Conservation (phyloP, 23 tunicate genomes). For the Diplosoma virens region DNA sequence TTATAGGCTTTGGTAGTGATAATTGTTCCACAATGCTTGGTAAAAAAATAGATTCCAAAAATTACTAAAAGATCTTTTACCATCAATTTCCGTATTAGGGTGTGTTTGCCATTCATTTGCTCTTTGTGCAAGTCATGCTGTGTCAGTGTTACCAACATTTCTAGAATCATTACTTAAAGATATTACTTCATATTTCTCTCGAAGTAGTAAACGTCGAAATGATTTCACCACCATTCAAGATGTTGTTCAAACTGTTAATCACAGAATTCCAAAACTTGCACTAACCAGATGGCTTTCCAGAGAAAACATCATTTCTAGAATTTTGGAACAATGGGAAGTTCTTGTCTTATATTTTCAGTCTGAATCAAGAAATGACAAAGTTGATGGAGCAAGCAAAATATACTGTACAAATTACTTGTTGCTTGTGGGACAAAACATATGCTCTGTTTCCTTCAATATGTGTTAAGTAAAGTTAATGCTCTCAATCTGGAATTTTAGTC, state of each 20-base stretch:
- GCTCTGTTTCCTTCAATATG: not conserved
- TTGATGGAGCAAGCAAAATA: not conserved
- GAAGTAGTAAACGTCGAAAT: not conserved
- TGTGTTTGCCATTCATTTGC: not conserved
- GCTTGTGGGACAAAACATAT: not conserved
- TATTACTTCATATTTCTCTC: not conserved
- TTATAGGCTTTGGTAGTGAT: no score
- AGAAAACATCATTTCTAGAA: not conserved
- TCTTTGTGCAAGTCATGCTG: not conserved
- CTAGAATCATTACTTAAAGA: not conserved
- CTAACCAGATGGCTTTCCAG: not conserved
- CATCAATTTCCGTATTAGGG: not conserved
- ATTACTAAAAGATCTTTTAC: no score
- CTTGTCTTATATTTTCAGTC: conserved; percentile 1
- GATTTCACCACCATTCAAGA: not conserved
- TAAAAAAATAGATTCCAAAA: not conserved
- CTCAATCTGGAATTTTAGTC: not conserved
- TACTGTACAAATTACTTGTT: not conserved
- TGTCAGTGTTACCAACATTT: not conserved
- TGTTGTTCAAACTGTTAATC: not conserved
- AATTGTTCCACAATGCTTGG: not conserved
- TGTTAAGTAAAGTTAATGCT: not conserved
- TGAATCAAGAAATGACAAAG: not conserved
- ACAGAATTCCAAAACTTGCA: not conserved
- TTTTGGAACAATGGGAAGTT: not conserved